Base-by-base conservation (phyloP, 2,888 invertebrate genomes). In the Macaria liturata region DNA sequence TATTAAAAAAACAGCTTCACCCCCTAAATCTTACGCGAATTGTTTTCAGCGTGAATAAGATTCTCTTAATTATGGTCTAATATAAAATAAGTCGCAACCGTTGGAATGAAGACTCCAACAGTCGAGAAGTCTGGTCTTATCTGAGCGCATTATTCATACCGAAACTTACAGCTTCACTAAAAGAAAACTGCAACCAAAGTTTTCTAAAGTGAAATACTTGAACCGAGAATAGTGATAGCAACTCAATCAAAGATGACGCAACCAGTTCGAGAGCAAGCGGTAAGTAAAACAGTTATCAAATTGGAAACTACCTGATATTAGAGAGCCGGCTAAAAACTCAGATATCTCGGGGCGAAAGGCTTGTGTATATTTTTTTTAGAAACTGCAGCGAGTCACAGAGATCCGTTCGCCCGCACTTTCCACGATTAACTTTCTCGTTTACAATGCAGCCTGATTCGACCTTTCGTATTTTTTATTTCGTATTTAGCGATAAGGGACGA, bases 361-460 rank as follows among this genome's bases (percentile, higher is more conserved):
- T 68, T 65, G 59, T 66, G 68, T 71, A 70, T 74, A 72, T 71
- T 74, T 76, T 78, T 80, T 83, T 83, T 85, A 81, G 82, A 84
- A 85, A 84, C 76, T 75, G 78, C 77, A 80, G 76, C 77, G 71
- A 82, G 79, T 80, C 76, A 71, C 79, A 32, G 52, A 80, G 82
- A 84, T 83, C 81, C 81, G 80, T 74, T 78, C 80, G 81, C 80
- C 78, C 83, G 76, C 83, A 89, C 91, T 91, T 90, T 91, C 89
- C 88, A 85, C 85, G 85, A 88, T 89, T 85, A 88, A 91, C 91
- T 90, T 91, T 91, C 91, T 88, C 86, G 83, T 86, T 86, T 81
- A 85, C 86, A 86, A 88, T 86, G 81, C 80, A 79, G 83, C 76
- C 80, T 88, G 87, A n/a, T n/a, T n/a, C n/a, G n/a, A 89, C 90